Base-by-base conservation (phyloP, 2,888 invertebrate species). In the Athrips mouffetella region DNA sequence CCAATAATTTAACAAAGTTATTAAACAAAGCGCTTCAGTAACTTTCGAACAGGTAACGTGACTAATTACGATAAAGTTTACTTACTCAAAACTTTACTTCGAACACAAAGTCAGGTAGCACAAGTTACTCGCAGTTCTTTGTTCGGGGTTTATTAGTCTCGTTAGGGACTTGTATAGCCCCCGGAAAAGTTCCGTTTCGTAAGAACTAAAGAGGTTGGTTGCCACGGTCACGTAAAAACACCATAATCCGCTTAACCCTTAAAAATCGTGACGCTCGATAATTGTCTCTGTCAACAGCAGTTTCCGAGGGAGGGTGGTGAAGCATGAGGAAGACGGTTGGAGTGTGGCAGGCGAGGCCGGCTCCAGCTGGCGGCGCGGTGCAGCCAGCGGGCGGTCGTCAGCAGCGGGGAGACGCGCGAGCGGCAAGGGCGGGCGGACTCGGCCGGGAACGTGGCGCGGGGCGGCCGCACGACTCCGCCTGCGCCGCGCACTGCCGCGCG, bases 401-500 rank as follows among this genome's bases (percentile, higher is more conserved):
- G 51, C 56, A 50, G 45, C 50, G 50, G 57, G 50, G 51, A 57
- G n/a, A n/a, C 37, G 53, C 45, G 33, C 50, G 48, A 54, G 56
- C 54, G 58, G 45, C 29, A 44, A 50, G 48, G 47, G 55, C 53
- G 54, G 54, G 59, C 45, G 59, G 62, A 55, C 54, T 53, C 50
- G 57, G 51, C 47, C 50, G 50, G 57, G 50, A 51, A 57, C 53
- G 57, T 48, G 49, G 51, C 39, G 45, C 40, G 37, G 21, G 35
- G 25, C 23, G 37, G 49, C 47, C 45, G 59, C 55, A 48, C 56
- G 60, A 56, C 55, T 51, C 46, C 80, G 74, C 67, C 72, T 72
- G 79, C 84, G 80, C 78, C 80, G 77, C 76, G 76, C 81, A 80
- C 83, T 80, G 83, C 76, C 62, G 44, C 71, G 68, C 62, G 51